phyloP scores from a whole-genome alignment of 2,888 invertebrate genomes.

The Drosophila emarginata region DNA sequence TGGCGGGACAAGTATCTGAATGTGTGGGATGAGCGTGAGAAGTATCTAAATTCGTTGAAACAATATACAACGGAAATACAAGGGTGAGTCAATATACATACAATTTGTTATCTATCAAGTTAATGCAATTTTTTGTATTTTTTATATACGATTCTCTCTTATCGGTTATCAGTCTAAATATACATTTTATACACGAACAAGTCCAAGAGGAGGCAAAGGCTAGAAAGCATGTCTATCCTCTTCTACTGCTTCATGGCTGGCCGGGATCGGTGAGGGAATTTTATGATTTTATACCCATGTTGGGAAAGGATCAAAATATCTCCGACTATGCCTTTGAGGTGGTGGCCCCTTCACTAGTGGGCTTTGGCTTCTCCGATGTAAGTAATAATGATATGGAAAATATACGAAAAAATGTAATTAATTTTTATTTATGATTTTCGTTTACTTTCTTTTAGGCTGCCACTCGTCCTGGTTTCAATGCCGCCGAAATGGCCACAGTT shows the following conservation, averaged over 20 bases:
- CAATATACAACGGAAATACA: slow-evolving; percentile 91
- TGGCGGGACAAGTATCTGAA: slow-evolving; percentile 90
- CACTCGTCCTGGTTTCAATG: slow-evolving; percentile 75
- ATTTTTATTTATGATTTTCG: neutral
- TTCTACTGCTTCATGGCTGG: slow-evolving; percentile 93
- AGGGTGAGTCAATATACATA: slow-evolving; percentile 79
- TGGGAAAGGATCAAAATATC: slow-evolving; percentile 84
- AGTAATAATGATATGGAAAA: slow-evolving; percentile 19
- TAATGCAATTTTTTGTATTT: neutral
- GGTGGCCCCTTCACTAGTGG: slow-evolving; percentile 87
- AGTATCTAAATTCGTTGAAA: slow-evolving; percentile 87
- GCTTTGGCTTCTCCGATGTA: slow-evolving; percentile 88
- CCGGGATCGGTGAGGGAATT: slow-evolving; percentile 92
- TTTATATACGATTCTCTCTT: neutral
- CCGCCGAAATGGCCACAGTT: slow-evolving; percentile 84
- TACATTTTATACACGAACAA: slow-evolving; percentile 88
- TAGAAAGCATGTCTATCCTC: slow-evolving; percentile 84
- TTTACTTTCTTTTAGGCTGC: slow-evolving; percentile 61
- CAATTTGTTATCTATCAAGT: neutral
- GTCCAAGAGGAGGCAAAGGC: slow-evolving; percentile 82
- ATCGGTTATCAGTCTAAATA: slow-evolving; percentile 80
- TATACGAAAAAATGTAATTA: neutral
- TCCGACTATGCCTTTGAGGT: slow-evolving; percentile 87
- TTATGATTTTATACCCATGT: slow-evolving; percentile 88
- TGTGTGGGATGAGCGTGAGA: slow-evolving; percentile 86